These are phyloP conservation scores for Barypeithes pellucidus DNA, from an alignment of 2,888 invertebrate genomes.

Conservation along the genomic window DNA sequence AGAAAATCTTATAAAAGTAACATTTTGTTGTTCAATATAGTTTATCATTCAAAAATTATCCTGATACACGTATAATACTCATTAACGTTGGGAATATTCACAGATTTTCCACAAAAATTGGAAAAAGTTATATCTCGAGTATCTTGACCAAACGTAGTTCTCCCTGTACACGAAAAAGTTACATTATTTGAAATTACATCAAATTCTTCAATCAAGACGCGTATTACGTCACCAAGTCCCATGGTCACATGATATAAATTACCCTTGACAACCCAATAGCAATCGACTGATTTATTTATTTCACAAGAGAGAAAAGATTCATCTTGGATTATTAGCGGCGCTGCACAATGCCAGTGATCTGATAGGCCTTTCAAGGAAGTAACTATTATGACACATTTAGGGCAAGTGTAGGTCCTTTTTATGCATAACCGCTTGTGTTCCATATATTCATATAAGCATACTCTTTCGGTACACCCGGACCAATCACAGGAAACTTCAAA, in stretches of 20 bases:
- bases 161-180: background rate
- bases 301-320: background rate
- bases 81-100: background rate
- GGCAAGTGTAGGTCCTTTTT: background rate
- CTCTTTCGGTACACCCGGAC: background rate
- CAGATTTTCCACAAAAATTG: background rate
- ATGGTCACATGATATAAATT: background rate
- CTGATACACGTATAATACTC: background rate
- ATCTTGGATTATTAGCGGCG: background rate
- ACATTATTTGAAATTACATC: slow-evolving; percentile 2
- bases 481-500: slow-evolving; percentile 2
- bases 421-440: background rate
- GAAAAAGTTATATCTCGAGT: background rate
- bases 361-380: background rate
- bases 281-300: background rate
- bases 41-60: background rate
- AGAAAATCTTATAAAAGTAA: no score
- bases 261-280: background rate
- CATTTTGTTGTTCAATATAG: no score
- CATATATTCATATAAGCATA: background rate
- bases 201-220: background rate
- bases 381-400: background rate
- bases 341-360: background rate
- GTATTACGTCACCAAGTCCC: background rate
- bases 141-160: background rate